phyloP scores from a whole-genome alignment of 1,140 invertebrate species.

The Pentalonia nigronervosa region DNA sequence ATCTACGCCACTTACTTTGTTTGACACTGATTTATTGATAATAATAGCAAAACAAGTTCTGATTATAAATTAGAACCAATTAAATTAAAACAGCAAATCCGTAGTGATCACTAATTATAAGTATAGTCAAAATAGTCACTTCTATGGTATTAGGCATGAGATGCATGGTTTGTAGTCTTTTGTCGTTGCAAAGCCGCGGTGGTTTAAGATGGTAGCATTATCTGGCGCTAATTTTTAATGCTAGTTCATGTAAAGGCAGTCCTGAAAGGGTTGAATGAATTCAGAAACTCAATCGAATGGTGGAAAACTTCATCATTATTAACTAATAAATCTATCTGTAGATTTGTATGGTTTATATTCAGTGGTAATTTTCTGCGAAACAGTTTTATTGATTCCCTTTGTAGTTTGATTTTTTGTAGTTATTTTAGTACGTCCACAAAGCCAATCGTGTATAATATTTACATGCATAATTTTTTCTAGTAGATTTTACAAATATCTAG shows the following conservation, averaged over 20 bases:
- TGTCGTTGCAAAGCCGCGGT: not conserved
- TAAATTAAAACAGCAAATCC: not conserved
- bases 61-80: not conserved
- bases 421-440: no score
- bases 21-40: not conserved
- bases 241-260: not conserved
- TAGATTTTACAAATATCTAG: no score
- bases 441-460: no score
- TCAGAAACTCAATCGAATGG: no score
- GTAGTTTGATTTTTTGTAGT: no score
- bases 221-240: not conserved
- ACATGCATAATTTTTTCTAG: no score
- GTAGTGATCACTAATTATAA: not conserved
- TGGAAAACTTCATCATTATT: no score
- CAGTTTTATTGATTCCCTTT: no score
- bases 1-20: not conserved
- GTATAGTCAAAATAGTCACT: accelerated
- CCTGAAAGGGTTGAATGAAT: not conserved
- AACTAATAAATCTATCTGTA: no score
- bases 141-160: not conserved
- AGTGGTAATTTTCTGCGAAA: no score
- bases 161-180: not conserved
- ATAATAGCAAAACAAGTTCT: not conserved
- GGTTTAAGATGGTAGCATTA: not conserved
- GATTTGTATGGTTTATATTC: no score